Percentiles rank a stretch among this genome's conserved stretches.
These are phyloP conservation scores for Dysidea cf. avara DNA, from an alignment of 37 sponge, comb jelly and placozoan genomes.

Conservation along the genomic window DNA sequence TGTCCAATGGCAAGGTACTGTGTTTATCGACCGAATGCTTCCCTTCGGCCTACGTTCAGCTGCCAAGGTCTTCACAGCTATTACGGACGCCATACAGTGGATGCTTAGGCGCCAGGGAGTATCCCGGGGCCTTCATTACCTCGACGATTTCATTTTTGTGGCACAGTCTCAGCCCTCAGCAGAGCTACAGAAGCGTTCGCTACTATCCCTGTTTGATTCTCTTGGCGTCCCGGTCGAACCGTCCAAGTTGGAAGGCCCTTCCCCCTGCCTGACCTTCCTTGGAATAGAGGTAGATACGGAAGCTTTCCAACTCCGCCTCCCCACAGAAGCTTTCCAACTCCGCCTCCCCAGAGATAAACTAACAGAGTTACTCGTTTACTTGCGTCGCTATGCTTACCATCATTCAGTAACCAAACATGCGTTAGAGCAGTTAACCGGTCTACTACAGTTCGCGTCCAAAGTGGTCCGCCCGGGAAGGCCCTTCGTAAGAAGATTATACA, in stretches of 20 bases:
- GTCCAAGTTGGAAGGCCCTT: not conserved
- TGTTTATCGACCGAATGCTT: too few species aligned
- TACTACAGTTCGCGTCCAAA: constrained; percentile 1
- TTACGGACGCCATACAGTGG: constrained; percentile 7
- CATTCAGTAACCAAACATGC: not conserved
- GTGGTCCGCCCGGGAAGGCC: constrained; percentile 15
- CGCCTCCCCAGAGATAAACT: not conserved
- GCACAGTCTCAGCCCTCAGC: constrained; percentile 16
- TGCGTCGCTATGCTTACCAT: too few species aligned
- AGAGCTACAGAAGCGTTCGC: too few species aligned
- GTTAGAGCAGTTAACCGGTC: not conserved
- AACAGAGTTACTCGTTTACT: not conserved
- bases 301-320: too few species aligned
- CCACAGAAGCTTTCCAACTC: too few species aligned
- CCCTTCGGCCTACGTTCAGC: too few species aligned
- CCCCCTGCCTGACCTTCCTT: not conserved
- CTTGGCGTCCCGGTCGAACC: constrained; percentile 47
- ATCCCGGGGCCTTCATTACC: constrained; percentile 18
- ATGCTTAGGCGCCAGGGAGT: constrained; percentile 17
- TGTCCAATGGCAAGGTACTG: too few species aligned
- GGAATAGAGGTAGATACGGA: not conserved
- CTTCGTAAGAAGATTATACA: not conserved
- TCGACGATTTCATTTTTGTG: constrained; percentile 49
- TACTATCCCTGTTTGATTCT: not conserved
- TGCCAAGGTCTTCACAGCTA: too few species aligned